Percentiles rank a stretch among this genome's conserved stretches.
Conservation (phyloP, 2,113 vertebrate species). For the Thomomys bottae region DNA sequence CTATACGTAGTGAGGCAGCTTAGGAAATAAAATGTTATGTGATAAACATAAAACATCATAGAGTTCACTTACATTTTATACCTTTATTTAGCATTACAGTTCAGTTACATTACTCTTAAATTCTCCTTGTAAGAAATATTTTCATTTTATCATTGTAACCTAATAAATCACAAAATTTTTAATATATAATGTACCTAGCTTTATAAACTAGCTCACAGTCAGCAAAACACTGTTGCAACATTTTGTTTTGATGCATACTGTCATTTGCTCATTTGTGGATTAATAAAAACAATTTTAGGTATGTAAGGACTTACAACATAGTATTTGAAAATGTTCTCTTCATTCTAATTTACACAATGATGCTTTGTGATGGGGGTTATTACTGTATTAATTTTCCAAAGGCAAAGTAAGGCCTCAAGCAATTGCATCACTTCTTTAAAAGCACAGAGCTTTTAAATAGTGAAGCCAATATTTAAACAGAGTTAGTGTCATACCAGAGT, state of each 20-base stretch:
- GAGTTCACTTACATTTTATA: constrained; percentile 7
- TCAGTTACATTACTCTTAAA: constrained; percentile 35
- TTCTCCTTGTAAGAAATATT: not conserved
- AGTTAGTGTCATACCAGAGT: not conserved
- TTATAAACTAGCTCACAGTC: constrained; percentile 24
- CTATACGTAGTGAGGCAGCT: not conserved
- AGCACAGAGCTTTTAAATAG: not conserved
- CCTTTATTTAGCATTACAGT: not conserved
- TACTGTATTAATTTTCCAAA: not conserved
- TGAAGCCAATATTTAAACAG: not conserved
- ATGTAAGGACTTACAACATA: not conserved
- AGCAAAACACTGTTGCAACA: not conserved
- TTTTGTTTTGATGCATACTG: constrained; percentile 21
- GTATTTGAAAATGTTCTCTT: constrained; percentile 8
- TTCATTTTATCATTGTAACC: constrained; percentile 29
- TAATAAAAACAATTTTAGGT: not conserved
- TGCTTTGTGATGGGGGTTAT: too few species aligned
- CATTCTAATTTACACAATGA: not conserved
- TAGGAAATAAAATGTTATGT: constrained; percentile 29
- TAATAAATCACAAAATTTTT: constrained; percentile 73
- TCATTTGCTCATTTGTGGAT: not conserved
- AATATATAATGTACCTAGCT: constrained; percentile 70
- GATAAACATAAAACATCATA: constrained; percentile 33
- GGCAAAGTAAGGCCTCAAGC: not conserved
- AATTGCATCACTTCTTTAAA: constrained; percentile 11